phyloP scores from a whole-genome alignment of 92 coral and sea anemone genomes.

The Epizoanthus scotinus region DNA sequence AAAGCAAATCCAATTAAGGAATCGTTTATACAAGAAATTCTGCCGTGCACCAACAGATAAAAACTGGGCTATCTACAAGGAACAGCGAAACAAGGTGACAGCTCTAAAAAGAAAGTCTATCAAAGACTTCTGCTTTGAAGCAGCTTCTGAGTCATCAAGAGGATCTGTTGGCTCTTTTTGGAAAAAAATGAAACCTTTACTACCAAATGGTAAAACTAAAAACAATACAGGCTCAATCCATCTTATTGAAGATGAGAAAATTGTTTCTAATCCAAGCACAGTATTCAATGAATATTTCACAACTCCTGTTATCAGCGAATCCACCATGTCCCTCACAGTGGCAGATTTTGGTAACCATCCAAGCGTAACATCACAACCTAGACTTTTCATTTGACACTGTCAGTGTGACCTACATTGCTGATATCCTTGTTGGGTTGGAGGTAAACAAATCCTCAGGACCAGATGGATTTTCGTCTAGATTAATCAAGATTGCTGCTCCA shows the following conservation, averaged over 20 bases:
- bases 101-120: conserved; percentile 35
- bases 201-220: conserved; percentile 11
- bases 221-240: background rate
- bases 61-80: conserved; percentile 11
- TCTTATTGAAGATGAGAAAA: conserved; percentile 17
- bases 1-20: conserved; percentile 42
- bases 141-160: background rate
- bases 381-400: conserved; percentile 46
- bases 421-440: conserved; percentile 33
- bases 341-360: conserved; percentile 39
- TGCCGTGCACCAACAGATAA: background rate
- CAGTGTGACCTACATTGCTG: conserved; percentile 1
- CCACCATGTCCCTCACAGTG: background rate
- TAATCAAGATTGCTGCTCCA: conserved; percentile 37
- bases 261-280: conserved; percentile 29
- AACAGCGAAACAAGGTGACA: conserved; percentile 25
- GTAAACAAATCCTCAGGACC: conserved; percentile 41
- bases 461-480: conserved; percentile 32
- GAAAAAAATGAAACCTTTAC: conserved; percentile 42
- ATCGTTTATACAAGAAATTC: conserved; percentile 30
- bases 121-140: conserved; percentile 32
- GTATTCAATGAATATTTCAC: conserved; percentile 17
- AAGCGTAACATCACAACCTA: conserved; percentile 31
- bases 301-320: conserved; percentile 7
- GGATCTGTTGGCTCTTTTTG: conserved; percentile 11